Evolutionary conservation across 1,140 invertebrate species (phyloP), one percentile per base, ranked within the genome.

Genomic region (Trichoplusia ni): DNA sequence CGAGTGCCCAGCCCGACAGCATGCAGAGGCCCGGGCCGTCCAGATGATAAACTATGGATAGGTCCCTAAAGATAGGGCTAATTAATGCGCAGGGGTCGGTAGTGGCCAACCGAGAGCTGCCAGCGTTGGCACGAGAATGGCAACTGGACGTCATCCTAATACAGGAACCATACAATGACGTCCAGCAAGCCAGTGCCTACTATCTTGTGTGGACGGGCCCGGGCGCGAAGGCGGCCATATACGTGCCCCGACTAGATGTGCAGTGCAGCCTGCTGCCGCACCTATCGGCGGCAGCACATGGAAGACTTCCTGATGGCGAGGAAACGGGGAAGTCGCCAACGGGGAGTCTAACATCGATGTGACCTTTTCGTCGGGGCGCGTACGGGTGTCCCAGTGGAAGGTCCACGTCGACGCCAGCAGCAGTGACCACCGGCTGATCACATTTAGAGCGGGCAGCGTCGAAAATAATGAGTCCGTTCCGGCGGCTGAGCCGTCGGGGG

Each of bases 351-450:
- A 77, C 18, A 58, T 79, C 0, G 74, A 76, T 18, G 0, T 79
- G 1, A 76, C 74, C 0, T 4, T 79, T 0, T 11, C 35, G 2
- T 68, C 46, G 0, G 31, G 71, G 1, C 63, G 71, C 0, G 23
- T 69, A 0, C 7, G 7, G 0, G 33, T 70, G 0, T 2, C 6
- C 0, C 47, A 46, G 0, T 79, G 74, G 77, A 35, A 0, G 3
- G 75, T 80, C 0, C 59, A 49, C 1, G 29, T 42, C 8, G 67
- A 61, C 0, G 38, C 13, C 9, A 67, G 64, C 31, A 33, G 23
- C n/a, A 76, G 71, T 19, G 76, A 79, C 33, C 76, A 79, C 13
- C 65, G 59, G 0, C 60, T 78, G 0, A 71, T 78, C 0, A 68
- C 69, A 0, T 68, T 38, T n/a, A n/a, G 0, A 6, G 47, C 53